phyloP scores from a whole-genome alignment of 1,140 invertebrate genomes.

The Plutomurus gul region DNA sequence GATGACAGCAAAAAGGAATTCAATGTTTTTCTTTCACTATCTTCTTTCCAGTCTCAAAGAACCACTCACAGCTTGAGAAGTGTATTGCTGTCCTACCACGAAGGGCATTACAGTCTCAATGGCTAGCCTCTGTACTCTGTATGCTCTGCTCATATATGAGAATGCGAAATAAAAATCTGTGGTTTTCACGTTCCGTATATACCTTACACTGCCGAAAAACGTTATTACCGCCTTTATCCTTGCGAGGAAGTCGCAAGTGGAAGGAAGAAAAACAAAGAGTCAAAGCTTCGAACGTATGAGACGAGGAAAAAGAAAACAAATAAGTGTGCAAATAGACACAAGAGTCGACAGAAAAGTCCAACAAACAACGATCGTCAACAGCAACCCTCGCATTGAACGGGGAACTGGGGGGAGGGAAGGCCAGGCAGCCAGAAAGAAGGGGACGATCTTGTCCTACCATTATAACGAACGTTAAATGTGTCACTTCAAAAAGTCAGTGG shows the following conservation, averaged over 20 bases:
- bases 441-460: neutral
- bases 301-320: conserved; percentile 13
- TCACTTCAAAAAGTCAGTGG: conserved; percentile 14
- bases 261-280: neutral
- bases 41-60: neutral
- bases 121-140: neutral
- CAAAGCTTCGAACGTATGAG: neutral
- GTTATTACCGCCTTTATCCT: neutral
- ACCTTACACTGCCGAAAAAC: neutral
- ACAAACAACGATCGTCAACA: neutral
- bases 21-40: neutral
- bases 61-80: neutral
- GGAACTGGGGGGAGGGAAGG: neutral
- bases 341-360: neutral
- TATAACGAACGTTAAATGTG: conserved; percentile 1
- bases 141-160: too few relatives aligned
- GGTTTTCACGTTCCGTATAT: too few relatives aligned
- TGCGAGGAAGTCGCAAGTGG: neutral
- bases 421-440: neutral
- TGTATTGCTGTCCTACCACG: neutral
- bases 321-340: conserved; percentile 16
- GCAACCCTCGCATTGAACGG: neutral
- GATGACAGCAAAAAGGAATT: neutral
- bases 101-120: neutral
- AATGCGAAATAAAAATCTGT: too few relatives aligned